These are phyloP conservation scores for Rhagium mordax DNA, from an alignment of 2,888 invertebrate species.

Conservation along the genomic window DNA sequence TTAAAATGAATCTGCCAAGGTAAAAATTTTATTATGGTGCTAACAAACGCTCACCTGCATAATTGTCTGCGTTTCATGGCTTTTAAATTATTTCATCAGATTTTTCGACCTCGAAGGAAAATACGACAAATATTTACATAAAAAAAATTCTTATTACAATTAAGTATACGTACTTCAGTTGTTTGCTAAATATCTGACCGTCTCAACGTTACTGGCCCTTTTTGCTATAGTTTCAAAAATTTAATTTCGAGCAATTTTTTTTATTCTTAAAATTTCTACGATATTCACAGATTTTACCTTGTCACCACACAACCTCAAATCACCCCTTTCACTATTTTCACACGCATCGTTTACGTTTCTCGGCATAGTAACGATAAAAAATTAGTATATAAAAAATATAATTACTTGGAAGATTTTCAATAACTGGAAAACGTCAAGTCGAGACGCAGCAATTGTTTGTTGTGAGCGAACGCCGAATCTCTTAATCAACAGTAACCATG, in stretches of 20 bases:
- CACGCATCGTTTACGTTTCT: not conserved
- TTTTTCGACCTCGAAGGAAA: too few relatives aligned
- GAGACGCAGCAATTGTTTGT: constrained; percentile 29
- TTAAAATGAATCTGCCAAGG: too few relatives aligned
- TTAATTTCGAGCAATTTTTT: not conserved
- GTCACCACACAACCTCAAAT: constrained; percentile 50
- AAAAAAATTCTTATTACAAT: too few relatives aligned
- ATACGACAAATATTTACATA: too few relatives aligned
- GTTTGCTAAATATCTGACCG: too few relatives aligned
- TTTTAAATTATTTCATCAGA: too few relatives aligned
- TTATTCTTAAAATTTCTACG: not conserved
- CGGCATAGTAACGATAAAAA: constrained; percentile 14
- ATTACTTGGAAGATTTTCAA: not conserved
- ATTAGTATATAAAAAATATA: constrained; percentile 5
- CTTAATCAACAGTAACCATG: constrained; percentile 15
- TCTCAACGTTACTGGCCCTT: too few relatives aligned
- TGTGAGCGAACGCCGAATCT: constrained; percentile 28
- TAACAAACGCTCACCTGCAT: too few relatives aligned
- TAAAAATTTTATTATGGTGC: too few relatives aligned
- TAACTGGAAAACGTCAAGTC: constrained; percentile 11
- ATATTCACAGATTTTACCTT: constrained; percentile 41
- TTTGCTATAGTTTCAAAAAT: not conserved
- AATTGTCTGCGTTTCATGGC: too few relatives aligned
- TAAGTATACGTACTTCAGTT: too few relatives aligned
- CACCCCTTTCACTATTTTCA: constrained; percentile 11